Evolutionary conservation across 2,113 vertebrate species (phyloP), one percentile per base, ranked within the genome.

Genomic region (Stercorarius parasiticus): DNA sequence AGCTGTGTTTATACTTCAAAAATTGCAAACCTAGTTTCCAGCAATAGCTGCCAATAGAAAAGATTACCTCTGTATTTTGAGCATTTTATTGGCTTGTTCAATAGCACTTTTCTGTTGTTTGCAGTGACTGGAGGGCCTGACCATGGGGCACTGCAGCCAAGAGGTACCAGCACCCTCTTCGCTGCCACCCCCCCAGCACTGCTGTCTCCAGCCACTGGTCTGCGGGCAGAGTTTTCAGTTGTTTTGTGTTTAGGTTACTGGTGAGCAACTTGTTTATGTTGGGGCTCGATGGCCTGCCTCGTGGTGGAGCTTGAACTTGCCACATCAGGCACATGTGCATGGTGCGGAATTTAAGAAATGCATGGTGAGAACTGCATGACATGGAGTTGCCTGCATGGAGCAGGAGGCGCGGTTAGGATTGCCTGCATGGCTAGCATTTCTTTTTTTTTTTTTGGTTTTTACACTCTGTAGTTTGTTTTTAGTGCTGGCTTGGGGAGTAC

Each of bases 291-390:
- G 32, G 32, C 50, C 42, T 29, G 4, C 30, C 22, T 53, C 45
- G 26, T 12, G 0, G 8, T 15, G 73, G 36, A 42, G 70, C 56
- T 23, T 36, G 74, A 36, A 23, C 32, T 67, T 34, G n/a, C 13
- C 50, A 6, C 52, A 8, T 36, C 25, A 0, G 0, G 1, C 6
- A 0, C 0, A 0, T 7, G 3, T 1, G 2, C 0, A 0, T 16
- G 20, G 34, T 0, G 1, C 47, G 59, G 30, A 67, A 13, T 5
- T 27, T 2, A 9, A 58, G 30, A n/a, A 9, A 5, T 0, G 19
- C n/a, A 0, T 2, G 4, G 10, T 0, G 52, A 34, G 34, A 15
- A 50, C 47, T 30, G 65, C 0, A 3, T 27, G 86, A 21, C 1
- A 8, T n/a, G 74, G 50, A 27, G 23, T 3, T 67, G 56, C 45